Evolutionary conservation across 2,113 vertebrate genomes (phyloP).

Genomic region (Tragelaphus scriptus): DNA sequence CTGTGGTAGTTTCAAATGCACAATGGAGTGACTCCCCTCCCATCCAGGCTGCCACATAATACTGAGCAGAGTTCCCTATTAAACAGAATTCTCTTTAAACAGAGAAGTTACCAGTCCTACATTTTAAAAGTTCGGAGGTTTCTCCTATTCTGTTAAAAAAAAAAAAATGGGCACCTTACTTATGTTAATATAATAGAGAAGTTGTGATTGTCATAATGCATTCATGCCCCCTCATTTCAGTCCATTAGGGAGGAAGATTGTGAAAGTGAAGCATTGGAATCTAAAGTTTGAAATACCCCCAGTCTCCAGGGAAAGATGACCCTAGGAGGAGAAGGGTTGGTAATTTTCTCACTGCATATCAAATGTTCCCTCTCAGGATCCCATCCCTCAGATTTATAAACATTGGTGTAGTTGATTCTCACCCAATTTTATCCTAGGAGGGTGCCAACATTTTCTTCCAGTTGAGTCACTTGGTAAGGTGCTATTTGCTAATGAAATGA

Average conservation of each 20-base stretch:
- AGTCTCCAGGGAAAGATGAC: background rate
- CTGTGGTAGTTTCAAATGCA: background rate
- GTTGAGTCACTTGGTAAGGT: slow-evolving; percentile 32
- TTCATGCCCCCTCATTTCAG: background rate
- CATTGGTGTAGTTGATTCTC: background rate
- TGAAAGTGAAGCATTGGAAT: background rate
- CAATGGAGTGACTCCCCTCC: background rate
- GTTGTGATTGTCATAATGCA: background rate
- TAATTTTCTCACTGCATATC: background rate
- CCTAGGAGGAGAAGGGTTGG: background rate
- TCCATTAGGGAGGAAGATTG: background rate
- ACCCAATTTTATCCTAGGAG: background rate
- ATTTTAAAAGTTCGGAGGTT: background rate
- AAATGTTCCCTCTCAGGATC: background rate
- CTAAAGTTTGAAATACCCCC: background rate
- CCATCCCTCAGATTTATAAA: background rate
- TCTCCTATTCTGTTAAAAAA: background rate
- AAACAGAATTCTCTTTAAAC: background rate
- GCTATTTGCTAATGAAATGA: slow-evolving; percentile 21
- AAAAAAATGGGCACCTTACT: background rate
- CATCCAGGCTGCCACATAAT: background rate
- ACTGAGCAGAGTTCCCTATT: background rate
- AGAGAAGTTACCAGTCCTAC: background rate
- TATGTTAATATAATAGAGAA: background rate
- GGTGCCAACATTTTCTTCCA: background rate